Evolutionary conservation across 2,113 vertebrate genomes (phyloP).

Genomic region (Prionailurus viverrinus): DNA sequence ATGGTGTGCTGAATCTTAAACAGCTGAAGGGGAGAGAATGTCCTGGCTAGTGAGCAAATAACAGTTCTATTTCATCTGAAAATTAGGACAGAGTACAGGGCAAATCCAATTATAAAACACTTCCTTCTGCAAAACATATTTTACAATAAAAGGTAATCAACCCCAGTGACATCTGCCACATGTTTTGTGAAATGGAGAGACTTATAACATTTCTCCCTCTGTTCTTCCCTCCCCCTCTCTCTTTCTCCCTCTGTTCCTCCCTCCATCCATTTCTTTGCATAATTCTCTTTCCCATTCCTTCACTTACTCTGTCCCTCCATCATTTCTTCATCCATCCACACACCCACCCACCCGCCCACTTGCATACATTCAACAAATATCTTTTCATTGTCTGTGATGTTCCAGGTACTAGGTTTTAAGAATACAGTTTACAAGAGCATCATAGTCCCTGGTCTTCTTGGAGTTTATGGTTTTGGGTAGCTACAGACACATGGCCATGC

Average conservation of each 20-base stretch:
- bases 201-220: neutral
- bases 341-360: too few species aligned
- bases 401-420: neutral
- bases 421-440: neutral
- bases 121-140: neutral
- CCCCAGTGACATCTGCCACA: neutral
- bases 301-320: neutral
- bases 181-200: neutral
- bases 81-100: slow-evolving; percentile 34
- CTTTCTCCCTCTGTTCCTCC: neutral
- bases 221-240: too few species aligned
- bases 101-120: neutral
- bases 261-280: neutral
- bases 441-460: neutral
- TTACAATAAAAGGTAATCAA: neutral
- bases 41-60: neutral
- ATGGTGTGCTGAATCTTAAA: neutral
- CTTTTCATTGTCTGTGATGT: neutral
- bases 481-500: neutral
- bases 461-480: neutral
- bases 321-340: neutral
- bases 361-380: neutral
- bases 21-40: neutral
- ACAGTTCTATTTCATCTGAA: neutral
- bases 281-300: neutral